phyloP scores from a whole-genome alignment of 2,888 invertebrate species.

The Cheiracanthium punctorium region DNA sequence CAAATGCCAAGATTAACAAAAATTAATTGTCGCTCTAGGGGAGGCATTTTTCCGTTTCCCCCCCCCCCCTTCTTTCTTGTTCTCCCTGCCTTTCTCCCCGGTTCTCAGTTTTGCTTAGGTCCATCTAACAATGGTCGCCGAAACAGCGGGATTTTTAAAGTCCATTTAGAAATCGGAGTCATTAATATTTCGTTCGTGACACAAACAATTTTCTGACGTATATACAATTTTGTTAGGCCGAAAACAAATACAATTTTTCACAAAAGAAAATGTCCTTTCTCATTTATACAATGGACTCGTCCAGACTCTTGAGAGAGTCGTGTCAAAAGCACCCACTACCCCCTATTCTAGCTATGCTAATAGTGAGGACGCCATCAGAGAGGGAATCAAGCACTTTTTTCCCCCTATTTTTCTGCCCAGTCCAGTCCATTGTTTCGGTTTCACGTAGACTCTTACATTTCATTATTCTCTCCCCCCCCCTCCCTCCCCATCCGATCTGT shows the following conservation, averaged over 20 bases:
- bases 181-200: constrained; percentile 69
- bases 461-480: constrained; percentile 57
- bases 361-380: constrained; percentile 63
- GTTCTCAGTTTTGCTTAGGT: constrained; percentile 51
- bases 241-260: constrained; percentile 70
- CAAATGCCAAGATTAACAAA: constrained; percentile 68
- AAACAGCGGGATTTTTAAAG: constrained; percentile 60
- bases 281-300: constrained; percentile 67
- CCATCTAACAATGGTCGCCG: constrained; percentile 53
- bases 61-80: constrained; percentile 55
- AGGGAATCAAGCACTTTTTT: constrained; percentile 37
- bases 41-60: constrained; percentile 47
- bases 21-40: constrained; percentile 69
- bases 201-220: constrained; percentile 68
- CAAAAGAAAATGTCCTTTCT: constrained; percentile 69
- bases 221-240: constrained; percentile 68
- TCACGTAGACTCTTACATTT: constrained; percentile 64
- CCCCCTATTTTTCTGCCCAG: constrained; percentile 51
- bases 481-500: constrained; percentile 16
- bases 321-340: constrained; percentile 68
- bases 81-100: constrained; percentile 37
- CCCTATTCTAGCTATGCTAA: constrained; percentile 64
- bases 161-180: constrained; percentile 69
- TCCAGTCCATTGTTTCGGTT: constrained; percentile 66
- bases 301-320: constrained; percentile 58